Conservation (phyloP, 2,797 vertebrate genomes). For the Sebastes miniatus region DNA sequence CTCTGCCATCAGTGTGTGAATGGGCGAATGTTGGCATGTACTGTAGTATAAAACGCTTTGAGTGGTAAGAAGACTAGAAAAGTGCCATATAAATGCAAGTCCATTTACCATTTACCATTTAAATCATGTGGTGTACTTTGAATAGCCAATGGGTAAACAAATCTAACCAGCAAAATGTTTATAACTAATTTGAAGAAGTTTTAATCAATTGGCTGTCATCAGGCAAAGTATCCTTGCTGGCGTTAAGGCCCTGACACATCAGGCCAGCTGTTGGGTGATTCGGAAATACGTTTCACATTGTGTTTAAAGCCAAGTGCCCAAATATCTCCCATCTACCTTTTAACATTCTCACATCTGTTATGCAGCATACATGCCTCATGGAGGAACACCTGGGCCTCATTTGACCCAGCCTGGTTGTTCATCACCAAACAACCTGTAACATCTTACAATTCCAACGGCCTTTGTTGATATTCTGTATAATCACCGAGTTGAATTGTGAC, state of each 20-base stretch:
- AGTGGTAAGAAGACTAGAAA: no score
- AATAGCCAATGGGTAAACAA: neutral
- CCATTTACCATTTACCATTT: neutral
- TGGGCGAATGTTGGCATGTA: no score
- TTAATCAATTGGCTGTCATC: no score
- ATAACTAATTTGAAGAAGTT: neutral
- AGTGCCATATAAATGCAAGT: no score
- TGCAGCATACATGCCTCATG: neutral
- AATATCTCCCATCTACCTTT: constrained; percentile 1
- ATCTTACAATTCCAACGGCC: neutral
- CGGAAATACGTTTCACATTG: neutral
- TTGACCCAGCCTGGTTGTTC: constrained; percentile 23
- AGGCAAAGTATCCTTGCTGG: neutral
- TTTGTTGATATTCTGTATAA: constrained; percentile 26
- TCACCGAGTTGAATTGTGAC: constrained; percentile 32
- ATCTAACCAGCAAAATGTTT: neutral
- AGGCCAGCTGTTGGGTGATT: neutral
- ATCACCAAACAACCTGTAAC: constrained; percentile 14
- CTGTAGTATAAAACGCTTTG: no score
- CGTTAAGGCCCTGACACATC: neutral
- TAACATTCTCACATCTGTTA: neutral
- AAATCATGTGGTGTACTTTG: neutral
- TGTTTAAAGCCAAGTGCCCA: neutral
- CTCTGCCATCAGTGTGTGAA: no score
- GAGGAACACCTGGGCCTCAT: constrained; percentile 12